Evolutionary conservation across 2,888 invertebrate species (phyloP), one percentile per base, ranked within the genome.

Genomic region (Folsomia manolachei): DNA sequence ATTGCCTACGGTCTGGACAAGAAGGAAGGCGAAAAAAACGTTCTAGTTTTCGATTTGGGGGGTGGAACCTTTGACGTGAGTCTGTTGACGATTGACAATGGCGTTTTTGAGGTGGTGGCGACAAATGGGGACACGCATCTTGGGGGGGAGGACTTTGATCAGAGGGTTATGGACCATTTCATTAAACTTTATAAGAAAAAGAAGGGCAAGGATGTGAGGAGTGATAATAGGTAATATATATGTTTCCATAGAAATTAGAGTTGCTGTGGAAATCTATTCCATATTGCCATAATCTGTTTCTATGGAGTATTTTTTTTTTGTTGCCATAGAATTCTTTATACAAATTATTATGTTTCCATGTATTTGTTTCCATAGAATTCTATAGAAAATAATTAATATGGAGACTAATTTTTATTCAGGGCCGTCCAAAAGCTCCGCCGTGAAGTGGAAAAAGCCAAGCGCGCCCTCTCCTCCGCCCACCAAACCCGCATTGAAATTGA

Each of bases 31-130:
- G 98, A 98, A 85, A 97, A 97, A 88, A 99, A 99, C 83, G 95
- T 99, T 23, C 87, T 99, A 66, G 97, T 99, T 18, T 99, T 98
- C 85, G 98, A 99, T 87, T 89, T 99, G 86, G 98, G 99, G 83
- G 99, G 99, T 84, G 99, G 98, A 86, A 99, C 99, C 79, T 99
- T 99, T 83, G 99, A 99, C 85, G 99, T 99, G 21, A 97, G 97
- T 53, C 89, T 99, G 23, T 88, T 99, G 69, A 98, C 97, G 78
- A 99, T 99, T 83, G 98, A 99, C 83, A 97, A 97, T 82, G 99
- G 98, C 69, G 97, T 99, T 4, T 99, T 99, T 84, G 98, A 99
- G 87, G 90, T 91, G 68, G 91, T 93, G 0, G 90, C 94, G 0
- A 95, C 95, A 76, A 94, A 93, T 83, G 97, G 97, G 82, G 97